Base-by-base conservation (phyloP, 2,888 invertebrate genomes). In the Abrostola triplasia region DNA sequence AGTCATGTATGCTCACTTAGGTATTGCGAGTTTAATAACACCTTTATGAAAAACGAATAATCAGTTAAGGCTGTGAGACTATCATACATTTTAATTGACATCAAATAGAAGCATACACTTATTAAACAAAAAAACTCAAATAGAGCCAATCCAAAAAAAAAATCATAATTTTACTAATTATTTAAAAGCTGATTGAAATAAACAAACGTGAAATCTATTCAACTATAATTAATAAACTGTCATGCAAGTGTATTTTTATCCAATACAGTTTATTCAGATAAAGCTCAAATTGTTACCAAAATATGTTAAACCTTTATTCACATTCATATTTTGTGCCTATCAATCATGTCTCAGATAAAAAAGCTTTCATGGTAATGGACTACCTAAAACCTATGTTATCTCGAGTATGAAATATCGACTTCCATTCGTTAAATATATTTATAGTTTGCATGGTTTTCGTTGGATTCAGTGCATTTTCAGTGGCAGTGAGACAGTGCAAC, bases 311-410 rank as follows among this genome's bases (percentile, higher is more conserved):
- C 47, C 47, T 56, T 49, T n/a, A 63, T 53, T 54, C 54, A 69
- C 59, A 50, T 54, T 41, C 52, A 70, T 72, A 77, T 76, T 79
- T 73, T 67, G 62, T 57, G 68, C 66, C 73, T 77, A 82, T 83
- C 84, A 81, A 84, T 84, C 83, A 79, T 71, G 59, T 73, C 64
- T 38, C 8, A 58, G 92, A 93, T 93, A 94, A 91, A 86, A 92
- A 92, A 88, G 90, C 94, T 94, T 93, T 94, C 85, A 93, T 84
- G 79, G 78, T 92, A 93, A 94, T 93, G 92, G 89, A 91, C 88
- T 89, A 78, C 80, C 80, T 76, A 71, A 80, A 72, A 83, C 79
- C 77, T 64, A 64, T 73, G 80, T 83, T 90, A 92, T 92, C 92
- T 89, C 70, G 61, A 89, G 87, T 85, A 55, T 65, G 56, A 57